Base-by-base conservation (phyloP, 2,888 invertebrate species). In the Drosophila diplacantha region DNA sequence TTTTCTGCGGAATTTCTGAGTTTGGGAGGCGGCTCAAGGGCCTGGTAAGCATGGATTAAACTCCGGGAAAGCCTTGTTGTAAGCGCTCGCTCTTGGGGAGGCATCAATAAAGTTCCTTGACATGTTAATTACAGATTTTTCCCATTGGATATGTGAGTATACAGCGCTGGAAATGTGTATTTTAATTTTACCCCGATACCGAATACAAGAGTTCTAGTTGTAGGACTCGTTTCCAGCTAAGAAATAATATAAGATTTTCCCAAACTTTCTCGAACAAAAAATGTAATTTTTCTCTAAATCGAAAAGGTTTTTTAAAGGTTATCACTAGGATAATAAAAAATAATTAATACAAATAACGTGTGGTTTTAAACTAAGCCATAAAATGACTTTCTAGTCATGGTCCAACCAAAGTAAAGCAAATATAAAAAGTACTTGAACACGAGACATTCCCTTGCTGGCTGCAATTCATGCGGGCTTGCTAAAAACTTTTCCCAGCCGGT, bases 31-130 rank as follows among this genome's bases (percentile, higher is more conserved):
- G n/a, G 12, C 12, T 29, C 18, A 47, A 29, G 26, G n/a, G 18
- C 20, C 39, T 34, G 29, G 16, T 58, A 37, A 35, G 32, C 16
- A 31, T 31, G 16, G 12, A 22, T 49, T 47, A 47, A 38, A 31
- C 37, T 54, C 20, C 9, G 26, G 26, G 44, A 44, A 29, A 44
- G 29, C 29, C 29, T 2, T 20, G 44, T 20, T 44, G 29, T 44
- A 44, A 44, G 29, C 18, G 18, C 29, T 5, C 18, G 18, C 18
- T 44, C 8, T 14, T 29, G 29, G 18, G 18, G 5, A 31, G 14
- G 18, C 18, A 14, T 18, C 5, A 29, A 12, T 2, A 5, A 18
- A 18, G 29, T 18, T 29, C 14, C 14, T 5, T 7, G 16, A 12
- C 41, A 24, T 11, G 24, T 41, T 41, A 41, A 41, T 41, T 24